Conservation (phyloP, 2,113 vertebrate genomes). For the Paratilapia polleni region DNA sequence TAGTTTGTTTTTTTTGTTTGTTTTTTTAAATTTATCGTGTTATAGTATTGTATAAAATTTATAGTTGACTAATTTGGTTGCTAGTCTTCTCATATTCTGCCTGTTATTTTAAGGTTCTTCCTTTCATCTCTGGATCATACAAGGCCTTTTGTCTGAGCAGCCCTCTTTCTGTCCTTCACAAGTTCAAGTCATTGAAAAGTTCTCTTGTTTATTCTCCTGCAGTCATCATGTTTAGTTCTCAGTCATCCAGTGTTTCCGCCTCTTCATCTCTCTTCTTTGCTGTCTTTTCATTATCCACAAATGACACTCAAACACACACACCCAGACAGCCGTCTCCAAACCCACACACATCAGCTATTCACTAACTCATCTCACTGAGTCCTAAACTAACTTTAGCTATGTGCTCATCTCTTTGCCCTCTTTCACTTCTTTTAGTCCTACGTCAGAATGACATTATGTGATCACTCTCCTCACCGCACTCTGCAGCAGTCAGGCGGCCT, state of each 20-base stretch:
- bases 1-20: too few relatives aligned
- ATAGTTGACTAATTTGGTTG: neutral
- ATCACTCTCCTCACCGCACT: neutral
- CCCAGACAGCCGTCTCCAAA: neutral
- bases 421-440: neutral
- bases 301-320: neutral
- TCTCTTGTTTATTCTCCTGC: neutral
- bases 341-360: slow-evolving; percentile 1
- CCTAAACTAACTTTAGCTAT: neutral
- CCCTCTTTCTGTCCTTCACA: neutral
- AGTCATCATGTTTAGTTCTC: neutral
- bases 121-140: neutral
- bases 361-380: neutral
- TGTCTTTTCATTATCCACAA: neutral
- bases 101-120: neutral
- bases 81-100: neutral
- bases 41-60: neutral
- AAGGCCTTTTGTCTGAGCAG: neutral
- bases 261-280: neutral
- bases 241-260: neutral
- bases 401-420: neutral
- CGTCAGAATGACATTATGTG: neutral
- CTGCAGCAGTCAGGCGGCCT: neutral
- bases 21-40: neutral
- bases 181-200: neutral